Evolutionary conservation across 1,140 invertebrate genomes (phyloP).

Genomic region (Micrasema minimum): DNA sequence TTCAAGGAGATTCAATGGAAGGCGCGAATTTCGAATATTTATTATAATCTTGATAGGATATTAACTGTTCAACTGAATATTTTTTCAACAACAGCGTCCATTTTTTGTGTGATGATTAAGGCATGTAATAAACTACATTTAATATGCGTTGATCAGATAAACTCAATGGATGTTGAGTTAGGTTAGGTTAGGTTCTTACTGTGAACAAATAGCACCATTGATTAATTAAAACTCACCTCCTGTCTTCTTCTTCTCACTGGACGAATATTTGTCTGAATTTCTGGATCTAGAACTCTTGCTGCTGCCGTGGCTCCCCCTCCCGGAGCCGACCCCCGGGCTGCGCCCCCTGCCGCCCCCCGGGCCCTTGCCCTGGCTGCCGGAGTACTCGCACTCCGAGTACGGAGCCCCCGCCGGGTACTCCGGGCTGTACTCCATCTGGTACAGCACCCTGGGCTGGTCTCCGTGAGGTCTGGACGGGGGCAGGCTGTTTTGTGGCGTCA

Average conservation of each 20-base stretch:
- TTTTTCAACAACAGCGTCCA: too few relatives aligned
- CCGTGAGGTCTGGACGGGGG: slow-evolving; percentile 7
- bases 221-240: too few relatives aligned
- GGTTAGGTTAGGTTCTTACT: too few relatives aligned
- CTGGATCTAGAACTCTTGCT: slow-evolving; percentile 46
- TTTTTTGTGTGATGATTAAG: too few relatives aligned
- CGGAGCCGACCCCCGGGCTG: slow-evolving; percentile 41
- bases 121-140: too few relatives aligned
- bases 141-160: too few relatives aligned
- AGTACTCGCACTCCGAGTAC: slow-evolving; percentile 51
- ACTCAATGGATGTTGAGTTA: too few relatives aligned
- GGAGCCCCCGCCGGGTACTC: slow-evolving; percentile 49
- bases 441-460: slow-evolving; percentile 17
- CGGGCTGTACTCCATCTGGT: slow-evolving; percentile 43
- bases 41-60: too few relatives aligned
- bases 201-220: too few relatives aligned
- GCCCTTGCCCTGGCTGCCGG: neutral
- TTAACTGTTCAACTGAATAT: too few relatives aligned
- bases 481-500: slow-evolving; percentile 40
- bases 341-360: slow-evolving; percentile 37
- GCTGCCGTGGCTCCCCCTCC: slow-evolving; percentile 44
- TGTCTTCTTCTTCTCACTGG: slow-evolving; percentile 49
- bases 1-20: too few relatives aligned
- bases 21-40: too few relatives aligned
- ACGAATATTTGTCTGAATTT: slow-evolving; percentile 47